phyloP scores from a whole-genome alignment of 2,888 invertebrate species.

The Stictocephala bisonia region DNA sequence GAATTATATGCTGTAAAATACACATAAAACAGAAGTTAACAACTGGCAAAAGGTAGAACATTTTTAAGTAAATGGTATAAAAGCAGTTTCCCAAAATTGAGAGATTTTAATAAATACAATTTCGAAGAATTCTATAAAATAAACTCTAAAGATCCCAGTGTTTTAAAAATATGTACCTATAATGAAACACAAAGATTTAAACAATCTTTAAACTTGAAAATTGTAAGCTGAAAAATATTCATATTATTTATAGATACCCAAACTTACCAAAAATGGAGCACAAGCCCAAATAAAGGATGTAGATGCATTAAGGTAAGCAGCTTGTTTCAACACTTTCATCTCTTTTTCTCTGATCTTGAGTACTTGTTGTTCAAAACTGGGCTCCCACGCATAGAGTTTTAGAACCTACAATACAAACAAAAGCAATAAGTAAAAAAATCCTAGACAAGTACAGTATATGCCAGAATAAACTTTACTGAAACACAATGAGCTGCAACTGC shows the following conservation, averaged over 20 bases:
- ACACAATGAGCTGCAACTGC: no score
- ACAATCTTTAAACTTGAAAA: not conserved
- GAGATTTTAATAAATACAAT: no score
- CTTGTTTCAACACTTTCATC: constrained; percentile 68
- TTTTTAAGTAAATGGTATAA: no score
- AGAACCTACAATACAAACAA: constrained; percentile 64
- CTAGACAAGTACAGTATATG: not conserved
- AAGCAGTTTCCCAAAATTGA: no score
- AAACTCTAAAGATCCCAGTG: no score
- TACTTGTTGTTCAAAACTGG: constrained; percentile 70
- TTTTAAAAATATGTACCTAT: no score
- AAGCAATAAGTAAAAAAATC: not conserved
- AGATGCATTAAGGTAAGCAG: constrained; percentile 69
- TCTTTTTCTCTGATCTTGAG: constrained; percentile 69
- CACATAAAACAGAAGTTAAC: no score
- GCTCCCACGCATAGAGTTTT: constrained; percentile 74
- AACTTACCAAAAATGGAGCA: constrained; percentile 71
- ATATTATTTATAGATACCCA: not conserved
- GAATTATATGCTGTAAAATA: no score
- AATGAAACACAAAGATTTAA: not conserved
- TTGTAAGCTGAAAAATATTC: not conserved
- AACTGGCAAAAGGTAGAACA: no score
- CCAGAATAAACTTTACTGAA: no score
- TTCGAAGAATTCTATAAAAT: no score
- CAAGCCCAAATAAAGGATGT: constrained; percentile 72